These are phyloP conservation scores for Hippocampus mohnikei DNA, from an alignment of 2,113 vertebrate species.

Conservation along the genomic window DNA sequence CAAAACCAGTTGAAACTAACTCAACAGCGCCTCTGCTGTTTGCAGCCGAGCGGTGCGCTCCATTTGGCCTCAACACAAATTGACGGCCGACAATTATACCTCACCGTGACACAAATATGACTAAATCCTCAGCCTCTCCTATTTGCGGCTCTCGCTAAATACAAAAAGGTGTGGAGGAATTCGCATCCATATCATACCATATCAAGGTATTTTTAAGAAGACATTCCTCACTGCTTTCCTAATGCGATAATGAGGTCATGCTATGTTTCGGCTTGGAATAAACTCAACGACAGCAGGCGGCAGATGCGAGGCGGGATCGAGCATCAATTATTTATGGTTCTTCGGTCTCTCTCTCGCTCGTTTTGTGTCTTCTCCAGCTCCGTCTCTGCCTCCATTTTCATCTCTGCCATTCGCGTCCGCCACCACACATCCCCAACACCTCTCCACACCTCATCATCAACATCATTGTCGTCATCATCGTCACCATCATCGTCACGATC, in stretches of 20 bases:
- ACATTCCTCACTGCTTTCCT: constrained; percentile 33
- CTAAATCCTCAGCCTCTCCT: not conserved
- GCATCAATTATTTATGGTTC: constrained; percentile 66
- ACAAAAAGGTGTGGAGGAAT: constrained; percentile 16
- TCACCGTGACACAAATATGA: not conserved
- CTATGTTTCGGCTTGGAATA: constrained; percentile 50
- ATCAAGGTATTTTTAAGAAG: constrained; percentile 30
- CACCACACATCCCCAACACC: constrained; percentile 29
- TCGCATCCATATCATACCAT: constrained; percentile 39
- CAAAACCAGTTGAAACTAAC: not conserved
- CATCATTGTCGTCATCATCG: not conserved
- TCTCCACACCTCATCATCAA: constrained; percentile 26
- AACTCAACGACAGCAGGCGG: constrained; percentile 49
- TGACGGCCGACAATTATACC: not conserved
- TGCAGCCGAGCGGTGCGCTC: not conserved
- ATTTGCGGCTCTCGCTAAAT: not conserved
- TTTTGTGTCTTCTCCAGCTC: constrained; percentile 50
- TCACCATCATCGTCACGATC: constrained; percentile 14
- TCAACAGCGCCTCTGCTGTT: not conserved
- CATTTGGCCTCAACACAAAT: not conserved
- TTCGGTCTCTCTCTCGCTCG: constrained; percentile 4
- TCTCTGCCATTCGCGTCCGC: constrained; percentile 21
- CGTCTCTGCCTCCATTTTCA: constrained; percentile 49
- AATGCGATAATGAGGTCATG: constrained; percentile 60
- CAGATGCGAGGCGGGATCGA: constrained; percentile 61